Conservation (phyloP, 2,113 vertebrate genomes). For the Strix uralensis region DNA sequence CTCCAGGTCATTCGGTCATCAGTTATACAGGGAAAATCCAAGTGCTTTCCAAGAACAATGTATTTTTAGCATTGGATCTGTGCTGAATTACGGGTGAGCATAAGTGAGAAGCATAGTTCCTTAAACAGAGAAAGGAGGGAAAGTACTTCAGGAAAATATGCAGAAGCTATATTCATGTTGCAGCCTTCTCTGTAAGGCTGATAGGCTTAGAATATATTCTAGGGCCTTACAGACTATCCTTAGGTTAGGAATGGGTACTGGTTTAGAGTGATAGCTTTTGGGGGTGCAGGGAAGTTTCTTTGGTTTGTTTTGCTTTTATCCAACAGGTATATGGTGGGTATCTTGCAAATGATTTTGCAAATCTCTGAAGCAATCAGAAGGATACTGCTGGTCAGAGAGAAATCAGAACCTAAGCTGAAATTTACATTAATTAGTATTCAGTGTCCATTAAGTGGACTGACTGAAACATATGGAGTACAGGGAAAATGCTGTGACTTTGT, state of each 20-base stretch:
- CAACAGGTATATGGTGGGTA: not conserved
- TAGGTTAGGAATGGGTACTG: not conserved
- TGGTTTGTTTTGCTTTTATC: not conserved
- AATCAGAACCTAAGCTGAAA: not conserved
- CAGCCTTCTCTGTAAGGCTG: not conserved
- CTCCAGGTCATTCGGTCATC: not conserved
- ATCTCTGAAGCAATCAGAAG: not conserved
- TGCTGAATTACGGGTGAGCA: not conserved
- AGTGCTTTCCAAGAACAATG: not conserved
- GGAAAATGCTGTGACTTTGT: not conserved
- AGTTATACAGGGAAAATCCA: not conserved
- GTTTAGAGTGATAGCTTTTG: not conserved
- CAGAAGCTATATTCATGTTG: not conserved
- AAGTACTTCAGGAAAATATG: not conserved
- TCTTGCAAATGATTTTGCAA: not conserved
- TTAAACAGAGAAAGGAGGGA: not conserved
- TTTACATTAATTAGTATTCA: not conserved
- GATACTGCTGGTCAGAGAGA: not conserved
- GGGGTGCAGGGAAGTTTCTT: not conserved
- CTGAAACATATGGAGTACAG: not conserved
- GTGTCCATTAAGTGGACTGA: not conserved
- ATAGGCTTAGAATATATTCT: not conserved
- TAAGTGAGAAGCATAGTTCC: not conserved
- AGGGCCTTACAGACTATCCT: not conserved
- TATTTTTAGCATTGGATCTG: not conserved